These are phyloP conservation scores for Corythaixoides concolor DNA, from an alignment of 2,113 vertebrate genomes.

Conservation along the genomic window DNA sequence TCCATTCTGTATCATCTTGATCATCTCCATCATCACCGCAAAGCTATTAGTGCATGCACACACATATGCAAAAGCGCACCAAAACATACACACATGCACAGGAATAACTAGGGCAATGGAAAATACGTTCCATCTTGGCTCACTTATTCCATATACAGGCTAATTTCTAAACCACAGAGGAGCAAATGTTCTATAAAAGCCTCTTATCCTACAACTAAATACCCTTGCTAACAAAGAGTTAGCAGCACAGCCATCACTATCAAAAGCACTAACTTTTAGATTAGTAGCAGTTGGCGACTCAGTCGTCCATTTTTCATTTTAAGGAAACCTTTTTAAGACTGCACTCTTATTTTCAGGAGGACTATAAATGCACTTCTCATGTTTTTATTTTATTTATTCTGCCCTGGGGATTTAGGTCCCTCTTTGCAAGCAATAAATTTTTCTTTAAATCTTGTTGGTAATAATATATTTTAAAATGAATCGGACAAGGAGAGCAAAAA, in stretches of 20 bases:
- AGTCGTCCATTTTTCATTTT: slow-evolving; percentile 75
- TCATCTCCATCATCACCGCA: slow-evolving; percentile 52
- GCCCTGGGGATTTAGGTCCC: slow-evolving; percentile 70
- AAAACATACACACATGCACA: not conserved
- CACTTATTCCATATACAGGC: slow-evolving; percentile 51
- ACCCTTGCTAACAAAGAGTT: slow-evolving; percentile 47
- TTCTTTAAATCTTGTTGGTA: slow-evolving; percentile 67
- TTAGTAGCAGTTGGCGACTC: slow-evolving; percentile 70
- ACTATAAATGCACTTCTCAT: slow-evolving; percentile 75
- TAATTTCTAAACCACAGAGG: slow-evolving; percentile 54
- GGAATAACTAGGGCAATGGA: slow-evolving; percentile 48
- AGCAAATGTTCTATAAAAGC: slow-evolving; percentile 52
- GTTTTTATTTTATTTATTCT: slow-evolving; percentile 78
- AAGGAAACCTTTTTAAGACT: slow-evolving; percentile 73
- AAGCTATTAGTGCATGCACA: slow-evolving; percentile 22
- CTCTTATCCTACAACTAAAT: slow-evolving; percentile 53
- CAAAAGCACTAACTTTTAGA: slow-evolving; percentile 69
- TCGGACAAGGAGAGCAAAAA: slow-evolving; percentile 62
- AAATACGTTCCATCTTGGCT: slow-evolving; percentile 20
- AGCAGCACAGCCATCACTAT: slow-evolving; percentile 48
- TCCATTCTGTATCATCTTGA: slow-evolving; percentile 56
- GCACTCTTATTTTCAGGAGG: slow-evolving; percentile 73
- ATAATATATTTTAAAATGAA: slow-evolving; percentile 73
- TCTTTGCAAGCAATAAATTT: slow-evolving; percentile 76
- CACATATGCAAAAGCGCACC: slow-evolving; percentile 22